Base-by-base conservation (phyloP, 2,888 invertebrate species). In the Lycia hirtaria region DNA sequence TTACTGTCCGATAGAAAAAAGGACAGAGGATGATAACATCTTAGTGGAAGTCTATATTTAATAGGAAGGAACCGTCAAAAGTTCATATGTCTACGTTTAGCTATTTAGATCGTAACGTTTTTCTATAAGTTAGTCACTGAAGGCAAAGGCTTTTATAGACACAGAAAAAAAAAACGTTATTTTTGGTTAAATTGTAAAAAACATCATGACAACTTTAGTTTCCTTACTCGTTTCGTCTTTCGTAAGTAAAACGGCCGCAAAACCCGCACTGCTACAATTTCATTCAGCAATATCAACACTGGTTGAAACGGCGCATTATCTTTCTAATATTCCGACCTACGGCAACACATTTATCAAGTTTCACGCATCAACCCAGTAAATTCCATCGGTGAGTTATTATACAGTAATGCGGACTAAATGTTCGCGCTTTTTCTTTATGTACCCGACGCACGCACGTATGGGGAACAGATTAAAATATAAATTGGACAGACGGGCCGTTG, bases 391-490 rank as follows among this genome's bases (percentile, higher is more conserved):
- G 87, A 89, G 67, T 86, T 88, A 88, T 87, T 80, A 83, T 77
- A 77, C 74, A 72, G 81, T 81, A 82, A 82, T 80, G 76, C 73
- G 70, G 72, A 72, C 79, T 83, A 83, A 88, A 87, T 85, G 87
- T 85, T 85, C 85, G 76, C 83, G 87, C 83, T 84, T 81, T 73
- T 75, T 80, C 83, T 88, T 89, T 88, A 89, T 88, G 83, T 68
- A 57, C 48, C 67, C 71, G 69, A 70, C 82, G 77, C 89, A 88
- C 89, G 89, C 89, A 88, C 81, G 58, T 65, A 64, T 65, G 62
- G 60, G 47, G 53, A 60, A 64, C 37, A 64, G 68, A 68, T 63
- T 61, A 67, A 50, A 53, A 47, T 57, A 48, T 62, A 60, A 58
- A 53, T 59, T 54, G 62, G 54, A 58, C 63, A 65, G 64, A 65